Percentiles rank a stretch among this genome's conserved stretches.
These are phyloP conservation scores for Geodia barretti DNA, from an alignment of 37 sponge, comb jelly and placozoan genomes.

Conservation along the genomic window DNA sequence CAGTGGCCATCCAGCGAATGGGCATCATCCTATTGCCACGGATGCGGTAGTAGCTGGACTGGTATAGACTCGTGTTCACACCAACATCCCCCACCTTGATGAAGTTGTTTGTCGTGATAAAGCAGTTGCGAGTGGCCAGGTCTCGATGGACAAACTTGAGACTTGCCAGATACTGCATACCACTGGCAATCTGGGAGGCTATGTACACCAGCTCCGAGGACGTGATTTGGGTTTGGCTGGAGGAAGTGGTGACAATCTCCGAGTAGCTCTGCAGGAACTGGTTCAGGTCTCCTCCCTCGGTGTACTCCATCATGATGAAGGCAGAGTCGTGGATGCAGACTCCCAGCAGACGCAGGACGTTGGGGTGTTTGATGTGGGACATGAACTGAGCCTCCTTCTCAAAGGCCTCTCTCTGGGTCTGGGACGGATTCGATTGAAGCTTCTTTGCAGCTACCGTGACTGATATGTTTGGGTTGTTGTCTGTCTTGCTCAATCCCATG, in stretches of 20 bases:
- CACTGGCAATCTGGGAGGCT: slow-evolving; percentile 54
- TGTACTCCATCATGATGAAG: slow-evolving; percentile 76
- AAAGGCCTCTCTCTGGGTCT: slow-evolving; percentile 14
- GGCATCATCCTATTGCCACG: slow-evolving; percentile 53
- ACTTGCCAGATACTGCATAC: slow-evolving; percentile 68
- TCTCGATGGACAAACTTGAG: slow-evolving; percentile 71
- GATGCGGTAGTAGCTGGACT: slow-evolving; percentile 57
- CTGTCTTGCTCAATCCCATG: slow-evolving; percentile 11
- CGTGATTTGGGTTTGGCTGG: slow-evolving; percentile 9
- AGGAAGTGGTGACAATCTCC: not conserved
- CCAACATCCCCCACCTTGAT: slow-evolving; percentile 78
- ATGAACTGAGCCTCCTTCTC: slow-evolving; percentile 67
- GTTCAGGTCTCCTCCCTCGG: slow-evolving; percentile 73
- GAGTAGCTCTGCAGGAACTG: slow-evolving; percentile 28
- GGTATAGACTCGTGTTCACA: slow-evolving; percentile 56
- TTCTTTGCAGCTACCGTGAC: slow-evolving; percentile 70
- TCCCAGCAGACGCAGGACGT: slow-evolving; percentile 62
- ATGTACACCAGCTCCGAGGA: slow-evolving; percentile 46
- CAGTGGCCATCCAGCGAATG: slow-evolving; percentile 75
- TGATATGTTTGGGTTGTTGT: slow-evolving; percentile 28
- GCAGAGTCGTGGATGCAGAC: slow-evolving; percentile 43
- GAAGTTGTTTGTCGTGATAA: slow-evolving; percentile 46
- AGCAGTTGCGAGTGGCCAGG: slow-evolving; percentile 72
- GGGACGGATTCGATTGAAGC: slow-evolving; percentile 22
- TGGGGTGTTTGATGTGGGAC: slow-evolving; percentile 30